These are phyloP conservation scores for Maniola hyperantus DNA, from an alignment of 2,888 invertebrate species.

Conservation along the genomic window DNA sequence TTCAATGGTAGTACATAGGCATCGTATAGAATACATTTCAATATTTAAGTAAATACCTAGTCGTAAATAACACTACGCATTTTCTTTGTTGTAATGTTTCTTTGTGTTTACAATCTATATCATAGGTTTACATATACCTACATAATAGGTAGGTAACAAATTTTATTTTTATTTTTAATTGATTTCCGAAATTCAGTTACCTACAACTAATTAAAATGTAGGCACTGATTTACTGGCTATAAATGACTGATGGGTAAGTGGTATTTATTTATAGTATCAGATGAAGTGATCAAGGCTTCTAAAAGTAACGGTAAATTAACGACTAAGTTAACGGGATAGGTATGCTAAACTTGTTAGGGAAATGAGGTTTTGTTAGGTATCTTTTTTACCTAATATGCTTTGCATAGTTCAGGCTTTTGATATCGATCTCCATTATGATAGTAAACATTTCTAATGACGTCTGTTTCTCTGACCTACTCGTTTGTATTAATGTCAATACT, in stretches of 20 bases:
- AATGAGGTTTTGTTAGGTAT: neutral
- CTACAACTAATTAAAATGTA: neutral
- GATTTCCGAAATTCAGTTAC: too few species aligned
- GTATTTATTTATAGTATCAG: neutral
- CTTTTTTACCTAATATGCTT: neutral
- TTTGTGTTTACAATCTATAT: too few species aligned
- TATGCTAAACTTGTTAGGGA: neutral
- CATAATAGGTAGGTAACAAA: too few species aligned
- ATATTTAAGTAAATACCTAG: neutral
- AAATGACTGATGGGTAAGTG: neutral
- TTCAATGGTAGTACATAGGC: neutral
- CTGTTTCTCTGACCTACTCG: too few species aligned
- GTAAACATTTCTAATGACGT: neutral
- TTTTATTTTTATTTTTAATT: too few species aligned
- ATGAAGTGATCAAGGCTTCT: neutral
- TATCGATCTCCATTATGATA: neutral
- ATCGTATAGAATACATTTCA: constrained; percentile 6
- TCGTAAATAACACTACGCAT: neutral
- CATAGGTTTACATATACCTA: too few species aligned
- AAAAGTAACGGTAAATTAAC: neutral
- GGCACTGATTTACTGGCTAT: neutral
- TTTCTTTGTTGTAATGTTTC: neutral
- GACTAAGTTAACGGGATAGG: neutral
- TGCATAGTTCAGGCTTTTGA: neutral
- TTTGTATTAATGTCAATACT: too few species aligned